Evolutionary conservation across 1,140 invertebrate species (phyloP), one percentile per base, ranked within the genome.

Genomic region (Drosophila triauraria): DNA sequence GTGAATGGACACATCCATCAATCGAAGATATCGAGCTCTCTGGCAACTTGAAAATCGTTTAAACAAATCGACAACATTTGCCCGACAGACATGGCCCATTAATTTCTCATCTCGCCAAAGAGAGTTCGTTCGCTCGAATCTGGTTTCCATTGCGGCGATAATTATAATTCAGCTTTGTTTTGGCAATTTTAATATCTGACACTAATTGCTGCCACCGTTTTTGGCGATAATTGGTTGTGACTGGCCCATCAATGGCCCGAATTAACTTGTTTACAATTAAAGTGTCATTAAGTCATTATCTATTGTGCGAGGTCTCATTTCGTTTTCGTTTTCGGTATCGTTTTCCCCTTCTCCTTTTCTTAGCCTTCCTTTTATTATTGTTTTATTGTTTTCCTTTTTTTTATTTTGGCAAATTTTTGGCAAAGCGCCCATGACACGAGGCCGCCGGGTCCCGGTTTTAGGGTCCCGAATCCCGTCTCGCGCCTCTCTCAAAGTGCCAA

Each of bases 211-310:
- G 84, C 84, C 85, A 88, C 85, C 80, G 84, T 87, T 71, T 84
- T 80, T 69, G 60, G 53, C 70, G 80, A 87, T 87, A 77, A 87
- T 87, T 84, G 81, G 64, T 81, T 88, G 76, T 88, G 84, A 88
- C 85, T 78, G 80, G 64, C 74, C 74, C 61, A 63, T 61, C 72
- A 88, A 88, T 75, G 77, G 76, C 82, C 61, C 72, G 87, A 90
- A 88, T 88, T 84, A 88, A 88, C 84, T 88, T 84, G 84, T 88
- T 88, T 84, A 82, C 84, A 88, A 88, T 88, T 88, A 88, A 84
- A 88, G 79, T 72, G 78, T 88, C 84, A 88, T 88, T 88, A 88
- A 84, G 84, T 78, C 79, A 88, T 88, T 90, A 88, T 88, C 85
- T 79, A 84, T 90, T 90, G 76, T 88, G 77, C 82, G 67, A 70